Evolutionary conservation across 2,888 invertebrate genomes (phyloP).

Genomic region (Lathronympha strigana): DNA sequence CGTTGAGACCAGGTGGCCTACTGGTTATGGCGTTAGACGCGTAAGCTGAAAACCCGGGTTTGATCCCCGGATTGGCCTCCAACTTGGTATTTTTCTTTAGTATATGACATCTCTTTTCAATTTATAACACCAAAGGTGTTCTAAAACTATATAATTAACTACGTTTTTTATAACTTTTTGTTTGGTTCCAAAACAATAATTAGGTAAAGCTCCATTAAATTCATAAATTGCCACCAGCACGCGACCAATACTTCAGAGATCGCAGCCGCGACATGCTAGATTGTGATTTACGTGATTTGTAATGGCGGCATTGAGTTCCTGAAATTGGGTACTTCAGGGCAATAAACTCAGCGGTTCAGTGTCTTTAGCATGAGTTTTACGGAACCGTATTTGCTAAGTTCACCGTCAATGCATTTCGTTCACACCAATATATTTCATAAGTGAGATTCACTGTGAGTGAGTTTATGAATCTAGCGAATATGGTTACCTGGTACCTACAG

Average conservation of each 20-base stretch:
- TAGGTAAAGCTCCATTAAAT: conserved; percentile 1
- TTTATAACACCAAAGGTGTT: not conserved
- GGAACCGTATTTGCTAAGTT: no score
- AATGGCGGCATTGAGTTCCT: not conserved
- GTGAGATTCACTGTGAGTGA: no score
- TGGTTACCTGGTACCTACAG: no score
- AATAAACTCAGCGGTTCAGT: not conserved
- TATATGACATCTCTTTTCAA: not conserved
- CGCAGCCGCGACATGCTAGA: not conserved
- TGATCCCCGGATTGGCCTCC: no score
- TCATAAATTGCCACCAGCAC: conserved; percentile 7
- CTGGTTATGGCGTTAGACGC: no score
- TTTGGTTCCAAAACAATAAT: conserved; percentile 5
- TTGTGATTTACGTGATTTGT: conserved; percentile 11
- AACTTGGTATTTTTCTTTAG: no score
- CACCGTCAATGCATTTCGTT: no score
- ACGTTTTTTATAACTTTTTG: no score
- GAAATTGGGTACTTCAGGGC: not conserved
- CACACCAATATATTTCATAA: no score
- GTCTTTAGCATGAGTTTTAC: not conserved
- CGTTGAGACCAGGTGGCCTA: no score
- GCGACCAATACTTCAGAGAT: conserved; percentile 7
- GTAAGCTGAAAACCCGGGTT: no score
- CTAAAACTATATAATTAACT: not conserved
- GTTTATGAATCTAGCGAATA: no score